phyloP scores from a whole-genome alignment of 2,888 invertebrate genomes.

The Amblyjoppa fuscipennis region DNA sequence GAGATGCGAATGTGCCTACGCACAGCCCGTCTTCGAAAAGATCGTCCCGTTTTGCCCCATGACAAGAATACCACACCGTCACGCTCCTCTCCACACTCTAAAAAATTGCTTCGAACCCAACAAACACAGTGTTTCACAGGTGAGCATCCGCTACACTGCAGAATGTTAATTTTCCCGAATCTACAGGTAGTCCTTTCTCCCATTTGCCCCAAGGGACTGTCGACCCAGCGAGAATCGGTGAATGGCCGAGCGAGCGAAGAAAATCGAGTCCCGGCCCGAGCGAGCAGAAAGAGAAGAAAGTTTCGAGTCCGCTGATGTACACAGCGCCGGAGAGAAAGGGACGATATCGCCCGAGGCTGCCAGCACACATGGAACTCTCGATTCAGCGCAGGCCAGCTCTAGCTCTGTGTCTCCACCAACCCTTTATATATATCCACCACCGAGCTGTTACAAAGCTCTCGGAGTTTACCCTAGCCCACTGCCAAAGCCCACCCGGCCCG shows the following conservation, averaged over 20 bases:
- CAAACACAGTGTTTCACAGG: not conserved
- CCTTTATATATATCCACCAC: conserved; percentile 43
- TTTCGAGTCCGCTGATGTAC: conserved; percentile 36
- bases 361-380: conserved; percentile 10
- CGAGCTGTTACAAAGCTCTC: conserved; percentile 26
- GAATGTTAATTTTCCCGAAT: conserved; percentile 65
- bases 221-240: conserved; percentile 15
- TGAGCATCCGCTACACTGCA: conserved; percentile 35
- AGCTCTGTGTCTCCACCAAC: conserved; percentile 24
- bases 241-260: conserved; percentile 45
- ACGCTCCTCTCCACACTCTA: conserved; percentile 1
- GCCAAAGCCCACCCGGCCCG: conserved; percentile 51
- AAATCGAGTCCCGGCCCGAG: conserved; percentile 58
- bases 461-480: conserved; percentile 55
- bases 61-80: too few species aligned
- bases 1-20: too few species aligned
- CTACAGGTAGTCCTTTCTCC: conserved; percentile 67
- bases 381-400: conserved; percentile 21
- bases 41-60: too few species aligned
- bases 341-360: conserved; percentile 20
- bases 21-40: too few species aligned
- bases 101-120: not conserved
- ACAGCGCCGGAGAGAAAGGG: conserved; percentile 26
- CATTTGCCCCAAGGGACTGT: conserved; percentile 9
- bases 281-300: conserved; percentile 53